A percentile compares a stretch with the other conserved stretches of the same genome.
Conservation (phyloP, 2,113 vertebrate genomes). For the Nicator chloris region DNA sequence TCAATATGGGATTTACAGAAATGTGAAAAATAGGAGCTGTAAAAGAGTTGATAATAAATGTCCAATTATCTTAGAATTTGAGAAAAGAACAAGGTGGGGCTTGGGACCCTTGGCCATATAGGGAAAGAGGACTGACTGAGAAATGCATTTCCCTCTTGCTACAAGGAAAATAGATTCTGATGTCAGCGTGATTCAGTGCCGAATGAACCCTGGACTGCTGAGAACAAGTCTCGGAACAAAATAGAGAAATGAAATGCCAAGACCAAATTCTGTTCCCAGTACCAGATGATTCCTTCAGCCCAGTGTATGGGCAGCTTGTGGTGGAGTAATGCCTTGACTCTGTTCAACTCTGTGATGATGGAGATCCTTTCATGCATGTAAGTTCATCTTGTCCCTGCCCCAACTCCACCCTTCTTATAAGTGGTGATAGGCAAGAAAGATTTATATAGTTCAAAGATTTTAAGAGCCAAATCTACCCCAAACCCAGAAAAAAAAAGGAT, state of each 20-base stretch:
- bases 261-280: neutral
- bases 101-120: neutral
- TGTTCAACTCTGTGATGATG: neutral
- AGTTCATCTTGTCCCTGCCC: neutral
- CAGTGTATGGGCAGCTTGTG: neutral
- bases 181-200: neutral
- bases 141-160: neutral
- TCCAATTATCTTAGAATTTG: neutral
- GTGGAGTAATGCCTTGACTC: neutral
- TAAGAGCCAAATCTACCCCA: neutral
- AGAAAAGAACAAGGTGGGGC: neutral
- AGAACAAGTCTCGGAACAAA: neutral
- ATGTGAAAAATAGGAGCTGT: neutral
- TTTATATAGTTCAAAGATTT: neutral
- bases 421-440: neutral
- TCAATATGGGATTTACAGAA: neutral
- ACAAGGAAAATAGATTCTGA: neutral
- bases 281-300: neutral
- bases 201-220: neutral
- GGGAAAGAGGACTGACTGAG: neutral
- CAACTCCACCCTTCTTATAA: neutral
- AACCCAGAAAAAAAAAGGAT: neutral
- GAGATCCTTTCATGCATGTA: neutral
- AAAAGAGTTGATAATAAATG: neutral
- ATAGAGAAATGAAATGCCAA: neutral